A percentile compares a stretch with the other conserved stretches of the same genome.
These are phyloP conservation scores for Nemotelus nigrinus DNA, from an alignment of 2,888 invertebrate species.

Conservation along the genomic window DNA sequence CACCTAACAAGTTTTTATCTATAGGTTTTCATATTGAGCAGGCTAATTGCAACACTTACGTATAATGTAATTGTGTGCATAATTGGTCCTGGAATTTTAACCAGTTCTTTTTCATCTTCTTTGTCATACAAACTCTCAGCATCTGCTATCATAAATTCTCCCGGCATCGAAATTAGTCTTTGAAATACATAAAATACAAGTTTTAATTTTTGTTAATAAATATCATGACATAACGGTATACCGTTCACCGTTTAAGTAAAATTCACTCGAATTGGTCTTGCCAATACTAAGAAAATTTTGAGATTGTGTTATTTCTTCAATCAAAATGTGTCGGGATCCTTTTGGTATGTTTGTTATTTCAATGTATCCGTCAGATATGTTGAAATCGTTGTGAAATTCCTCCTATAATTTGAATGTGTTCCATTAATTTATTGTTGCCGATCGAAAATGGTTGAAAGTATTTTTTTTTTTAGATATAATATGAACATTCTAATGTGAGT, in stretches of 20 bases:
- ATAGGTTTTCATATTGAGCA: constrained; percentile 7
- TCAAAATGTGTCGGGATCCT: constrained; percentile 80
- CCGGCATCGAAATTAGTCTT: constrained; percentile 77
- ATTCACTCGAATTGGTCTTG: constrained; percentile 73
- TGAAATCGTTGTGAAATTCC: constrained; percentile 64
- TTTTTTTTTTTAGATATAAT: constrained; percentile 32
- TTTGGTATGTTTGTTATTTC: constrained; percentile 77
- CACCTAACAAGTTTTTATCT: constrained; percentile 66
- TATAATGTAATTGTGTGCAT: constrained; percentile 82
- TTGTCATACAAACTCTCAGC: constrained; percentile 82
- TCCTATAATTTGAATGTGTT: constrained; percentile 52
- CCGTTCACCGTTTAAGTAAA: constrained; percentile 83
- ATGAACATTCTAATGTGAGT: not conserved
- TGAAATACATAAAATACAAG: constrained; percentile 52
- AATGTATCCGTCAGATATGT: constrained; percentile 71
- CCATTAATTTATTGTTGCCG: not conserved
- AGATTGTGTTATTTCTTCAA: constrained; percentile 79
- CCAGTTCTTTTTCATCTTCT: constrained; percentile 80
- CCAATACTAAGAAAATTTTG: constrained; percentile 84
- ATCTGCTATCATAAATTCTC: constrained; percentile 85
- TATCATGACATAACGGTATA: constrained; percentile 59
- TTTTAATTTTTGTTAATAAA: constrained; percentile 2
- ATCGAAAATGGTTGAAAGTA: not conserved
- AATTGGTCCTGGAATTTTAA: constrained; percentile 84
- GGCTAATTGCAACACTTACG: constrained; percentile 67